phyloP scores from a whole-genome alignment of 2,888 invertebrate species.

The Euzophera pinguis region DNA sequence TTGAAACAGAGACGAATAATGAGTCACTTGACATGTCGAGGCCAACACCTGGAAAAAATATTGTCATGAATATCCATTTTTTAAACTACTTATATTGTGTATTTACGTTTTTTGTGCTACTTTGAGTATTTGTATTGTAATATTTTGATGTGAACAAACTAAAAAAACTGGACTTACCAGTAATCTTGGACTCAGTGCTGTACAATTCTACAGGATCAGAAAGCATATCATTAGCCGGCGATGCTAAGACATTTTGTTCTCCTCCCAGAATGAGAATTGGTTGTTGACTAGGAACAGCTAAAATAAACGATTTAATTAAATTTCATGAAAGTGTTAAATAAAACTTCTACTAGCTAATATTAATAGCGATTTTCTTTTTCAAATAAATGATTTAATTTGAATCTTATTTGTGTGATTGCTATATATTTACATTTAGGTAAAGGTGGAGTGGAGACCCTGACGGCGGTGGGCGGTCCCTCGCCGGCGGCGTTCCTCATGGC shows the following conservation, averaged over 20 bases:
- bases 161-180: constrained; percentile 47
- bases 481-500: constrained; percentile 90
- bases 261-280: constrained; percentile 85
- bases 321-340: background rate
- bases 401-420: background rate
- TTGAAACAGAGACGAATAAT: constrained; percentile 88
- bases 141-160: too few relatives aligned
- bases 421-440: constrained; percentile 78
- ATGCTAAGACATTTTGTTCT: constrained; percentile 83
- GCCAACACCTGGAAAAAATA: constrained; percentile 81
- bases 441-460: constrained; percentile 83
- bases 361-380: too few relatives aligned
- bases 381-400: background rate
- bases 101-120: too few relatives aligned
- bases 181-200: constrained; percentile 74
- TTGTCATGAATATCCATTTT: too few relatives aligned
- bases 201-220: constrained; percentile 84
- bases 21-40: constrained; percentile 86
- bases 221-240: constrained; percentile 82
- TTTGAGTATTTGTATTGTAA: too few relatives aligned
- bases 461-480: constrained; percentile 81
- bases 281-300: constrained; percentile 84
- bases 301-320: constrained; percentile 22
- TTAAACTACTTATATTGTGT: too few relatives aligned
- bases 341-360: too few relatives aligned